phyloP scores from a whole-genome alignment of 1,140 invertebrate species.

The Myzus persicae region DNA sequence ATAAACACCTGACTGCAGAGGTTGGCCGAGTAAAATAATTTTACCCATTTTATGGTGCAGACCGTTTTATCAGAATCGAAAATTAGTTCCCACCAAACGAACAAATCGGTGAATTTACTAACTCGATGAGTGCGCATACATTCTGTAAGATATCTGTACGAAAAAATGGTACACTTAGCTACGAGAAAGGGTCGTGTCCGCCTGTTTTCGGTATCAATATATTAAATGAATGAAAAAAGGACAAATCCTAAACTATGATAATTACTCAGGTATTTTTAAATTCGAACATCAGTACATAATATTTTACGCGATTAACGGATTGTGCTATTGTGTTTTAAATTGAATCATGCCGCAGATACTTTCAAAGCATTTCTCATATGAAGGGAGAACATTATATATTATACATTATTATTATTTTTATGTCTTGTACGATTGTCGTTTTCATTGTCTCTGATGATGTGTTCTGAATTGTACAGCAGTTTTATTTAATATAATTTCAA shows the following conservation, averaged over 20 bases:
- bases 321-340: neutral
- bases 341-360: neutral
- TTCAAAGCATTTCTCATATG: neutral
- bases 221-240: neutral
- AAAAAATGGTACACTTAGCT: neutral
- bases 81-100: neutral
- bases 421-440: neutral
- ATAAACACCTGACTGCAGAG: neutral
- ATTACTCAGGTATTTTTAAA: neutral
- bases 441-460: neutral
- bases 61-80: neutral
- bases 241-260: neutral
- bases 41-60: neutral
- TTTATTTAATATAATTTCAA: neutral
- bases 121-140: neutral
- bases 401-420: neutral
- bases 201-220: too few relatives aligned
- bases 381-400: neutral
- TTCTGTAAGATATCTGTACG: neutral
- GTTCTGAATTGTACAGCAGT: neutral
- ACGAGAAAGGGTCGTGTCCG: neutral
- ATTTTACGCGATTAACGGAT: neutral
- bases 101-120: neutral
- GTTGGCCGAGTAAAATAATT: neutral
- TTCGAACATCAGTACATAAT: neutral